Conservation (phyloP, 2,797 vertebrate species). For the Liparis tanakae region DNA sequence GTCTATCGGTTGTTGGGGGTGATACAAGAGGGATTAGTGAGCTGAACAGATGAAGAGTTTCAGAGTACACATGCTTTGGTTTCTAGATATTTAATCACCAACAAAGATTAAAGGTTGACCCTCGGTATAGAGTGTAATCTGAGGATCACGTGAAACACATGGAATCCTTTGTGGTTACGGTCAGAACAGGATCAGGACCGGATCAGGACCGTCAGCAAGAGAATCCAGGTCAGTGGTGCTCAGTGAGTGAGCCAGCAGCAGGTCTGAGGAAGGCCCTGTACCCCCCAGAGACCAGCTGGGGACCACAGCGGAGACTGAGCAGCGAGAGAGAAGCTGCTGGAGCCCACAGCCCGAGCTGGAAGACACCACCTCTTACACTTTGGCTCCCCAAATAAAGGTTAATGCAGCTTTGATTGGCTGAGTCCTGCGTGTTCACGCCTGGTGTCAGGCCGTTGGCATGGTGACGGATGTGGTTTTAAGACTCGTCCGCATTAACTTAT, state of each 20-base stretch:
- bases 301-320: too few relatives aligned
- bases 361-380: too few relatives aligned
- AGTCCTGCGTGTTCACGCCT: background rate
- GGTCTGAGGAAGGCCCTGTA: too few relatives aligned
- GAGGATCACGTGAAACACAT: slow-evolving; percentile 22
- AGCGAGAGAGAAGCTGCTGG: too few relatives aligned
- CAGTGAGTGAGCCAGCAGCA: background rate
- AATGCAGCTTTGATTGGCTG: slow-evolving; percentile 3
- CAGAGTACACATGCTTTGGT: slow-evolving; percentile 5
- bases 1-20: background rate
- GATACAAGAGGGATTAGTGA: slow-evolving; percentile 15
- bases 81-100: slow-evolving; percentile 32
- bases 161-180: slow-evolving; percentile 50
- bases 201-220: background rate
- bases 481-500: too few relatives aligned
- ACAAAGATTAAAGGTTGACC: slow-evolving; percentile 45
- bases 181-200: too few relatives aligned
- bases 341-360: too few relatives aligned
- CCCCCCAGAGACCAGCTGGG: background rate
- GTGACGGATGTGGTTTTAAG: too few relatives aligned
- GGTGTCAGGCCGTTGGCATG: background rate
- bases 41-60: background rate
- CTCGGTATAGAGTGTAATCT: slow-evolving; percentile 41
- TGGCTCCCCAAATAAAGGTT: background rate
- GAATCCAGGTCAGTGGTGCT: slow-evolving; percentile 22